phyloP scores from a whole-genome alignment of 2,113 vertebrate genomes.

The Morone chrysops region DNA sequence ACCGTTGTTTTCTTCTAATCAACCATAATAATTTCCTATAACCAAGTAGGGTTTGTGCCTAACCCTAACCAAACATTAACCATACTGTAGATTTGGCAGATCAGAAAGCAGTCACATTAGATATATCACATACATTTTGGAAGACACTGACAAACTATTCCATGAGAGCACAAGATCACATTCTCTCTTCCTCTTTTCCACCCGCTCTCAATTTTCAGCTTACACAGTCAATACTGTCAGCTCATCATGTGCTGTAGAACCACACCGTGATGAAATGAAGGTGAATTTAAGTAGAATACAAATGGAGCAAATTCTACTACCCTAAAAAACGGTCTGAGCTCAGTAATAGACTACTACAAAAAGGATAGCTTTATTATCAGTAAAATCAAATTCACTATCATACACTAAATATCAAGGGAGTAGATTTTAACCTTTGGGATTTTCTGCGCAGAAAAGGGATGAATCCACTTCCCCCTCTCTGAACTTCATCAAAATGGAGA shows the following conservation, averaged over 20 bases:
- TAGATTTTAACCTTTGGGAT: constrained; percentile 75
- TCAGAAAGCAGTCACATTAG: not conserved
- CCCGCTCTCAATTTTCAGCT: not conserved
- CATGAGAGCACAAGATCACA: too few species aligned
- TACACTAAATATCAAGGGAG: constrained; percentile 75
- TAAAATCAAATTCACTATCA: constrained; percentile 69
- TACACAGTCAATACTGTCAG: not conserved
- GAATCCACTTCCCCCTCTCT: constrained; percentile 71
- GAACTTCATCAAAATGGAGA: constrained; percentile 79
- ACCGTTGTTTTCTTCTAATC: not conserved
- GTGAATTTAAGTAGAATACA: constrained; percentile 5
- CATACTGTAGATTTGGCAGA: not conserved
- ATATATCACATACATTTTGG: not conserved
- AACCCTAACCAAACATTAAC: not conserved
- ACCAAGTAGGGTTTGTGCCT: not conserved
- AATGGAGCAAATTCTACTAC: not conserved
- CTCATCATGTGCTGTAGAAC: not conserved
- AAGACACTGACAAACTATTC: not conserved
- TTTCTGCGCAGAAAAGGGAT: constrained; percentile 58
- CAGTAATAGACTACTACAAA: constrained; percentile 13
- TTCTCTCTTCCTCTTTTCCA: not conserved
- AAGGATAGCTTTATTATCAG: constrained; percentile 54
- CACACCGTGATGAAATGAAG: not conserved
- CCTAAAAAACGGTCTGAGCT: constrained; percentile 14
- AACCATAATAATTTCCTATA: not conserved